Evolutionary conservation across 2,113 vertebrate genomes (phyloP).

Genomic region (Cynopterus brachyotis): DNA sequence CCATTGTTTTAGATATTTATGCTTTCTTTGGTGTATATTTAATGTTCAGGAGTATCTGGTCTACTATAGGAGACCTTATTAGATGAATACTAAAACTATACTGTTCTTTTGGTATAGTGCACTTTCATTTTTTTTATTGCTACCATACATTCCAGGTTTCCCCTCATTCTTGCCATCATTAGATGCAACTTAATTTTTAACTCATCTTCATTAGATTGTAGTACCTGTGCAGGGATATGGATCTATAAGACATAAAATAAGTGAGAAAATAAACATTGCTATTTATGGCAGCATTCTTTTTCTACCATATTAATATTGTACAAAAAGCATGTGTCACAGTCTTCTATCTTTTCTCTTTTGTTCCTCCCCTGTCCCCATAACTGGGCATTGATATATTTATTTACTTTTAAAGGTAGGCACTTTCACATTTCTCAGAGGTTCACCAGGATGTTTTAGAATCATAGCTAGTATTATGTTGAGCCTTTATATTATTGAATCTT

Average conservation of each 20-base stretch:
- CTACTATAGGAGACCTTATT: constrained; percentile 37
- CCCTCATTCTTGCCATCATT: not conserved
- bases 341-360: not conserved
- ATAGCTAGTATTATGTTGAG: not conserved
- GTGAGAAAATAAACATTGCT: constrained; percentile 30
- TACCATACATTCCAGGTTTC: constrained; percentile 5
- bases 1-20: not conserved
- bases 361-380: not conserved
- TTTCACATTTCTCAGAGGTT: constrained; percentile 28
- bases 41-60: not conserved
- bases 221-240: not conserved
- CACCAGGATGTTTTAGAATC: not conserved
- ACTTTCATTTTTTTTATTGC: constrained; percentile 61
- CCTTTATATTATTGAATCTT: not conserved
- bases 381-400: not conserved
- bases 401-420: constrained; percentile 32
- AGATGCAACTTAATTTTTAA: constrained; percentile 28
- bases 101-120: not conserved
- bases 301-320: not conserved
- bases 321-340: not conserved
- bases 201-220: constrained; percentile 50
- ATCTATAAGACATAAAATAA: constrained; percentile 41
- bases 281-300: constrained; percentile 48
- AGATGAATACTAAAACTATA: constrained; percentile 40
- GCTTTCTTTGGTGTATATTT: constrained; percentile 22